A percentile compares a stretch with the other conserved stretches of the same genome.
These are phyloP conservation scores for Connochaetes taurinus DNA, from an alignment of 2,113 vertebrate genomes.

Conservation along the genomic window DNA sequence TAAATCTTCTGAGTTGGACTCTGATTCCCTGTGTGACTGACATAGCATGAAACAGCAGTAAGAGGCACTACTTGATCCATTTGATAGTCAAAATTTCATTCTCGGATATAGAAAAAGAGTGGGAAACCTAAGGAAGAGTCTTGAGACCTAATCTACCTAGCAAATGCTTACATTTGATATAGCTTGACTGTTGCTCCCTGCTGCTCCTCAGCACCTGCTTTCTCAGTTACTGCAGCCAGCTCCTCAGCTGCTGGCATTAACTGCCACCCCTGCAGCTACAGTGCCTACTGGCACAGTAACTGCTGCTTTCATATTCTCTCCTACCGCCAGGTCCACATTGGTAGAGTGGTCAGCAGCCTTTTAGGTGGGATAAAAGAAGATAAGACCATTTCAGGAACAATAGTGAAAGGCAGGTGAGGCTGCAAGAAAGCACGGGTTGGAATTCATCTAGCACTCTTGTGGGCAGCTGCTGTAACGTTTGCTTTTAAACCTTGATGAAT, in stretches of 20 bases:
- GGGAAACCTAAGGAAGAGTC: neutral
- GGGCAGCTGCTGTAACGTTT: neutral
- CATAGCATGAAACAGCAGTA: neutral
- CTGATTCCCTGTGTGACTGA: neutral
- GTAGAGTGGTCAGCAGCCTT: neutral
- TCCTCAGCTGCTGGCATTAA: neutral
- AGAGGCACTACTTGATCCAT: neutral
- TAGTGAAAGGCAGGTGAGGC: neutral
- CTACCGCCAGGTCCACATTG: neutral
- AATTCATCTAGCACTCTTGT: neutral
- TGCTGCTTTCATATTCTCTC: neutral
- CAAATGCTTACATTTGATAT: neutral
- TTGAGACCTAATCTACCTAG: neutral
- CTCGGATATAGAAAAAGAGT: neutral
- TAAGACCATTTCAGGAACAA: neutral
- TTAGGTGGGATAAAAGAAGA: neutral
- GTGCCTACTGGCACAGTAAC: neutral
- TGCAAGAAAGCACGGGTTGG: neutral
- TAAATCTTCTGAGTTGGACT: neutral
- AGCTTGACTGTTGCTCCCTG: neutral
- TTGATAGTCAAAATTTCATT: neutral
- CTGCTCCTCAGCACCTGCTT: neutral
- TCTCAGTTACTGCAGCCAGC: neutral
- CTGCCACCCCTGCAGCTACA: neutral
- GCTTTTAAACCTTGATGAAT: neutral